Base-by-base conservation (phyloP, 2,113 vertebrate species). In the Ploceus nigricollis region DNA sequence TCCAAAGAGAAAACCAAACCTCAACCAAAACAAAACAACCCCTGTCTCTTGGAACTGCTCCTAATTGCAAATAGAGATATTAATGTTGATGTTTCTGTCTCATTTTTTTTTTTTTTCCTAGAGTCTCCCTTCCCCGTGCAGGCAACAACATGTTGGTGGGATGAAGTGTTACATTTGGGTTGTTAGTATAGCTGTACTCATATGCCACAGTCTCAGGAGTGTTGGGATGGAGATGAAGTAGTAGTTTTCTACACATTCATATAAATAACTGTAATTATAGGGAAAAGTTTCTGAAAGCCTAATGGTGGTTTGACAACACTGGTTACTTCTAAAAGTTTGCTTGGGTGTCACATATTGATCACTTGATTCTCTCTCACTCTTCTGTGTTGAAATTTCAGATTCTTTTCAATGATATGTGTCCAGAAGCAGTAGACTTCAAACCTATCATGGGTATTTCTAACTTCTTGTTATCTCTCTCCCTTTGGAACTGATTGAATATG, bases 401-500 rank as follows among this genome's bases (percentile, higher is more conserved):
- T 85, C 68, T 84, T 94, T 69, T 71, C 94, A 56, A 53, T 53
- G 93, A 17, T 80, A 23, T 90, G 90, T 75, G 51, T 95, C 88
- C 85, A 96, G 86, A 92, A 96, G 94, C 94, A 84, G 51, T 9
- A 82, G 69, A 87, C 80, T 93, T 90, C 86, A 96, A 96, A 89
- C 80, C 61, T 79, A 91, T 92, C 76, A 50, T 69, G 82, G 71
- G 31, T 75, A 90, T 93, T 97, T 94, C 90, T 94, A 94, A 94
- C 95, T 96, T 90, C 82, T 93, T 2, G 33, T 97, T 95, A 95
- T 97, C 92, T 96, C 85, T 84, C 48, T 93, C 76, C 79, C 92
- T 92, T 92, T 94, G 80, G 94, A 96, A 94, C 86, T 92, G 86
- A 93, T 89, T 78, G 70, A 88, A 68, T 95, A 15, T 78, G 82